Percentiles rank a stretch among this genome's conserved stretches.
Evolutionary conservation across 1,140 invertebrate species (phyloP).

Genomic region (Drosophila tristis): DNA sequence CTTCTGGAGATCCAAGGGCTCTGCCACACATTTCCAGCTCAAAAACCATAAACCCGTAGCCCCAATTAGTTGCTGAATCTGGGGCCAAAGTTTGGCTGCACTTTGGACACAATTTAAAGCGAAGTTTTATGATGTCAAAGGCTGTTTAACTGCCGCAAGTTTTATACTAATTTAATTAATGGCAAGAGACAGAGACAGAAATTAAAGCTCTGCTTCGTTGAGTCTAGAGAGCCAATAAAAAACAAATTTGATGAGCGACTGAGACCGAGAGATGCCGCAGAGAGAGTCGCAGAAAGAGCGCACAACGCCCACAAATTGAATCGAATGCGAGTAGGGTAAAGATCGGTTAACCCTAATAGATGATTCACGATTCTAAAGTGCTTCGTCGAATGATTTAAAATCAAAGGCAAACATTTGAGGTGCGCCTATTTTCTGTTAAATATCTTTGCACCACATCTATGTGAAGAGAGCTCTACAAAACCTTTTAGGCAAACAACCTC

Average conservation of each 20-base stretch:
- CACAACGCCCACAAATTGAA: constrained; percentile 47
- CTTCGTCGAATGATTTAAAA: not conserved
- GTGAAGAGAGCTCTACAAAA: too few relatives aligned
- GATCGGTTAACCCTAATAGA: not conserved
- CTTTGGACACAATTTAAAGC: constrained; percentile 36
- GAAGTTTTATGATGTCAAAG: constrained; percentile 48
- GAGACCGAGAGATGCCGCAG: constrained; percentile 4
- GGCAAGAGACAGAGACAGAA: constrained; percentile 26
- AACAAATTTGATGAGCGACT: constrained; percentile 32
- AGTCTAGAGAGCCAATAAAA: constrained; percentile 9
- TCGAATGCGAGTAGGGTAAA: constrained; percentile 2
- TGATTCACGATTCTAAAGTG: constrained; percentile 23
- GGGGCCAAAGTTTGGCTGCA: constrained; percentile 17
- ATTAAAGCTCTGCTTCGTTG: constrained; percentile 3
- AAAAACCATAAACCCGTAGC: constrained; percentile 35
- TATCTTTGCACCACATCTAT: too few relatives aligned
- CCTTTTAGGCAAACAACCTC: too few relatives aligned
- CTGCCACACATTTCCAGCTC: not conserved
- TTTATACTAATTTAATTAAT: constrained; percentile 66
- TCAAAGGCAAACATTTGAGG: too few relatives aligned
- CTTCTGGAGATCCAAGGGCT: too few relatives aligned
- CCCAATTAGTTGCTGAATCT: constrained; percentile 27
- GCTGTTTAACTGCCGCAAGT: constrained; percentile 14
- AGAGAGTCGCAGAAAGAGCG: not conserved
- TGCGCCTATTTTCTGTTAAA: too few relatives aligned